Evolutionary conservation across 2,113 vertebrate genomes (phyloP).

Genomic region (Puntigrus tetrazona): DNA sequence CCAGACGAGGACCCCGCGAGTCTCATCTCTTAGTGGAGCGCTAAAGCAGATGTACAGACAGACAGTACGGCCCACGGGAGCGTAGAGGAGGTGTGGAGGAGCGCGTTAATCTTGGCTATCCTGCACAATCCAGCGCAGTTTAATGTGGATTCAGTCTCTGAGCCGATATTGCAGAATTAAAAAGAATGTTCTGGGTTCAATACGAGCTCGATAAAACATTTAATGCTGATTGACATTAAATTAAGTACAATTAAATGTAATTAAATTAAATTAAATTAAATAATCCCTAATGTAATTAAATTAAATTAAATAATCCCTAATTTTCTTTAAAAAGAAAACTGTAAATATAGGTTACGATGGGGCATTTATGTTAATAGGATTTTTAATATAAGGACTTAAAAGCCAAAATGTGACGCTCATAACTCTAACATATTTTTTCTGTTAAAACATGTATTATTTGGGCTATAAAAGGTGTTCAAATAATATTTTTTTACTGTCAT

Average conservation of each 20-base stretch:
- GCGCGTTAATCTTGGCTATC: background rate
- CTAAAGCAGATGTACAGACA: slow-evolving; percentile 30
- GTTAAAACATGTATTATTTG: background rate
- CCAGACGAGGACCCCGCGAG: background rate
- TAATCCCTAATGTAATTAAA: background rate
- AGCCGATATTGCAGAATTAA: background rate
- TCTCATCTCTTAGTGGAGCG: slow-evolving; percentile 19
- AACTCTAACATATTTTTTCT: background rate
- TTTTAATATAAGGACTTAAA: background rate
- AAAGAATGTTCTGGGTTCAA: background rate
- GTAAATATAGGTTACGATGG: background rate
- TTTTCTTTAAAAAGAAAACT: background rate
- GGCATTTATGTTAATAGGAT: background rate
- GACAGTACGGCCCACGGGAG: background rate
- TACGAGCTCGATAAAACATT: background rate
- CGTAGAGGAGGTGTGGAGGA: slow-evolving; percentile 1
- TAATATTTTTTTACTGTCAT: background rate
- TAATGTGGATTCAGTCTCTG: background rate
- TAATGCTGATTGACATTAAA: background rate
- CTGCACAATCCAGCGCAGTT: background rate
- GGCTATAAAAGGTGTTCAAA: background rate
- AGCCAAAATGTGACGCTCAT: background rate
- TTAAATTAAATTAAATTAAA: background rate
- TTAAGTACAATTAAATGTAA: too few species aligned
- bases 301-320: background rate